phyloP scores from a whole-genome alignment of 2,888 invertebrate genomes.

The Drosophila longiperda region DNA sequence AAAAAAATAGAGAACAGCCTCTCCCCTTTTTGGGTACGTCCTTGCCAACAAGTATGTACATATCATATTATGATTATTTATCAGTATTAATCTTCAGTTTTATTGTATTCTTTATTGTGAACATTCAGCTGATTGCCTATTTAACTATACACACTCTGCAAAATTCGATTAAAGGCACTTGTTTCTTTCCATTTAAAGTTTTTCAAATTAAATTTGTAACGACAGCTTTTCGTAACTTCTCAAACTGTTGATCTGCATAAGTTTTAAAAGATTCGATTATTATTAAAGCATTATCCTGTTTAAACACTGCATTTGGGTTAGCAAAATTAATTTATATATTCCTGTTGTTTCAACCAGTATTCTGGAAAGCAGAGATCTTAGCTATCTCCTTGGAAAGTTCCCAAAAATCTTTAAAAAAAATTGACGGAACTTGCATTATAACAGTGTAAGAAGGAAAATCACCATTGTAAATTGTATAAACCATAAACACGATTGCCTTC shows the following conservation, averaged over 20 bases:
- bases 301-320: too few relatives aligned
- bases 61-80: constrained; percentile 3
- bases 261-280: too few relatives aligned
- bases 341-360: not conserved
- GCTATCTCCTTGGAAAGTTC: too few relatives aligned
- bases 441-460: not conserved
- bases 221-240: too few relatives aligned
- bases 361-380: not conserved
- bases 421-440: not conserved
- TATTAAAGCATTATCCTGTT: too few relatives aligned
- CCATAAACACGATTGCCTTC: not conserved
- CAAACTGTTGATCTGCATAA: too few relatives aligned
- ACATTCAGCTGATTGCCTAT: constrained; percentile 43
- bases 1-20: not conserved
- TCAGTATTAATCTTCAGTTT: constrained; percentile 15
- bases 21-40: not conserved
- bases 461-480: not conserved
- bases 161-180: not conserved
- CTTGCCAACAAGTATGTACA: constrained; percentile 6
- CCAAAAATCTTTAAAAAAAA: not conserved
- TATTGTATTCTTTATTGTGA: constrained; percentile 33
- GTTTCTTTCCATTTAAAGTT: not conserved
- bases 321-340: not conserved
- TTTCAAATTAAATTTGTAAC: not conserved
- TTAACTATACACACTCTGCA: not conserved